A percentile compares a stretch with the other conserved stretches of the same genome.
Evolutionary conservation across 2,888 invertebrate genomes (phyloP).

Genomic region (Aradus depressus): DNA sequence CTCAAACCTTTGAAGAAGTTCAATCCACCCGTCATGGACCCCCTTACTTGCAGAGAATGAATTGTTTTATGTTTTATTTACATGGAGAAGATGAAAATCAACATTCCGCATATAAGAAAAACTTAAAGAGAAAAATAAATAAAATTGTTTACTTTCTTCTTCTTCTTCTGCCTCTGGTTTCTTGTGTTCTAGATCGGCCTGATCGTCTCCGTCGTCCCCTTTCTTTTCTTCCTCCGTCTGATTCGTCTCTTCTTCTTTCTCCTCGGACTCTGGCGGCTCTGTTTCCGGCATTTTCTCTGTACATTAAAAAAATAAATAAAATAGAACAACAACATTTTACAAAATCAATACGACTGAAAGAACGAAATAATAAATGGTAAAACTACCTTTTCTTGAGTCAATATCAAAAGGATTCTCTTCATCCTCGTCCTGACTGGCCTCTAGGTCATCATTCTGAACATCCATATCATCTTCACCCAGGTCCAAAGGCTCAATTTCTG

Average conservation of each 20-base stretch:
- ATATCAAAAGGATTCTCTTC: constrained; percentile 79
- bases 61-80: too few species aligned
- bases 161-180: constrained; percentile 38
- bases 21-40: constrained; percentile 1
- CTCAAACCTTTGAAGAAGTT: too few species aligned
- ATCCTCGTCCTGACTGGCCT: constrained; percentile 47
- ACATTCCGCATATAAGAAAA: too few species aligned
- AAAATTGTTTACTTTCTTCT: constrained; percentile 33
- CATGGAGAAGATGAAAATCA: too few species aligned
- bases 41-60: too few species aligned
- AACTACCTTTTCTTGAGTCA: constrained; percentile 60
- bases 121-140: too few species aligned
- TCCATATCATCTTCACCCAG: constrained; percentile 64
- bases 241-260: constrained; percentile 38
- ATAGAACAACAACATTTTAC: not conserved
- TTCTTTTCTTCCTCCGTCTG: constrained; percentile 33
- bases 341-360: not conserved
- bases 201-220: constrained; percentile 28
- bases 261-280: constrained; percentile 35
- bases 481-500: constrained; percentile 82
- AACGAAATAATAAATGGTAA: not conserved
- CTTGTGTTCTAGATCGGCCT: constrained; percentile 27
- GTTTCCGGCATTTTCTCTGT: constrained; percentile 32
- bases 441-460: constrained; percentile 47
- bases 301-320: not conserved